These are phyloP conservation scores for Enteromius trimaculatus DNA, from an alignment of 2,797 vertebrate genomes.

Conservation along the genomic window DNA sequence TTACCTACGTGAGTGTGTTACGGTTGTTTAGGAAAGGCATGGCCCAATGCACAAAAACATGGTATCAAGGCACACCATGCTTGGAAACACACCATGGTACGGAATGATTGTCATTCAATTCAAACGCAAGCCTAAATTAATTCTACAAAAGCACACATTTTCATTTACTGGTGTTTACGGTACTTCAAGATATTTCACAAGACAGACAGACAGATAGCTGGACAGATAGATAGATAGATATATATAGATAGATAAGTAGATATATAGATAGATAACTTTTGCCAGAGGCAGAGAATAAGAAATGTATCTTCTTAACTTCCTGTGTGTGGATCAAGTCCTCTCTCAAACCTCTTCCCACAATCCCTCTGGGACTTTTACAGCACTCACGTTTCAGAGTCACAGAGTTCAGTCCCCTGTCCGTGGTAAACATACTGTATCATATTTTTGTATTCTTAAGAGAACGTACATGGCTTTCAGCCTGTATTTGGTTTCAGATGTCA, in stretches of 20 bases:
- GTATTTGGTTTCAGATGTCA: conserved; percentile 7
- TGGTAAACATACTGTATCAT: not conserved
- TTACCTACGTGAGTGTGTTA: not conserved
- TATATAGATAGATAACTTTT: not conserved
- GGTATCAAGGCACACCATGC: not conserved
- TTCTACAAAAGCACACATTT: not conserved
- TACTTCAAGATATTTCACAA: not conserved
- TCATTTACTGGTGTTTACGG: not conserved
- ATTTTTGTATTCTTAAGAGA: conserved; percentile 11
- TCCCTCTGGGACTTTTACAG: conserved; percentile 28
- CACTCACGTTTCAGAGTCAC: conserved; percentile 54
- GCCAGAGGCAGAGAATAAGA: not conserved
- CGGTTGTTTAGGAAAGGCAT: not conserved
- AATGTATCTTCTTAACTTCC: conserved; percentile 2
- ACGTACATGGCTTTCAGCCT: conserved; percentile 1
- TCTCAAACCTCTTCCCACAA: conserved; percentile 25
- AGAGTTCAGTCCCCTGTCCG: conserved; percentile 28
- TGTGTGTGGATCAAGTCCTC: conserved; percentile 23
- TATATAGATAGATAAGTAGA: not conserved
- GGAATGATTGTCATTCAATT: not conserved
- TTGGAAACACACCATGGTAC: not conserved
- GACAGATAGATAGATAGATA: not conserved
- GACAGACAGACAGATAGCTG: not conserved
- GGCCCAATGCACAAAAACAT: not conserved
- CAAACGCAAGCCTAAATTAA: not conserved